Percentiles rank a stretch among this genome's conserved stretches.
Conservation (phyloP, 2,113 vertebrate species). For the Strix aluco region DNA sequence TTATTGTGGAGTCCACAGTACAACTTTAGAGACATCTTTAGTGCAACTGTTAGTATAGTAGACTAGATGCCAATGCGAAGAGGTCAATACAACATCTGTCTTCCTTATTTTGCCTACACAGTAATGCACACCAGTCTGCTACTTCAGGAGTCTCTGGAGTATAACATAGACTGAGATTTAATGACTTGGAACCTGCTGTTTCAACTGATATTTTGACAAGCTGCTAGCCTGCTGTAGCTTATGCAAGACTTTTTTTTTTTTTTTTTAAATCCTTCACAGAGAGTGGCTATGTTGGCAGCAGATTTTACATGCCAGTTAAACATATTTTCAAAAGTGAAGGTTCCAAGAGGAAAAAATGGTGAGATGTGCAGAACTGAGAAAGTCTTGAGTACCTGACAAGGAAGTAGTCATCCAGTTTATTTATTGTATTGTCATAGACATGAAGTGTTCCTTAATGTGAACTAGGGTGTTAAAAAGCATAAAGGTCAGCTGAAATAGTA, state of each 20-base stretch:
- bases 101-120: not conserved
- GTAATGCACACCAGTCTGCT: not conserved
- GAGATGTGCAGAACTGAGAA: not conserved
- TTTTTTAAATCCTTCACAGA: not conserved
- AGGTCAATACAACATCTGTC: slow-evolving; percentile 19
- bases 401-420: not conserved
- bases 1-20: not conserved
- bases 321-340: not conserved
- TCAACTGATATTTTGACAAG: slow-evolving; percentile 27
- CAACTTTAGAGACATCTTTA: not conserved
- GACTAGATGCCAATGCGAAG: not conserved
- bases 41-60: not conserved
- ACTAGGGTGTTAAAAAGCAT: not conserved
- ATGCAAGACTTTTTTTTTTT: not conserved
- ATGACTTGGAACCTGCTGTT: slow-evolving; percentile 43
- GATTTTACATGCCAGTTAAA: not conserved
- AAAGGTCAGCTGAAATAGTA: not conserved
- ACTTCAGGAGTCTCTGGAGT: slow-evolving; percentile 2
- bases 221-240: not conserved
- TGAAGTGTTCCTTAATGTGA: not conserved
- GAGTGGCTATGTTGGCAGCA: not conserved
- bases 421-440: not conserved
- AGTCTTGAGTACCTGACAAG: not conserved
- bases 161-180: slow-evolving; percentile 14
- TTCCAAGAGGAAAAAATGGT: not conserved